phyloP scores from a whole-genome alignment of 1,140 invertebrate species.

The Drosophila ogumai region DNA sequence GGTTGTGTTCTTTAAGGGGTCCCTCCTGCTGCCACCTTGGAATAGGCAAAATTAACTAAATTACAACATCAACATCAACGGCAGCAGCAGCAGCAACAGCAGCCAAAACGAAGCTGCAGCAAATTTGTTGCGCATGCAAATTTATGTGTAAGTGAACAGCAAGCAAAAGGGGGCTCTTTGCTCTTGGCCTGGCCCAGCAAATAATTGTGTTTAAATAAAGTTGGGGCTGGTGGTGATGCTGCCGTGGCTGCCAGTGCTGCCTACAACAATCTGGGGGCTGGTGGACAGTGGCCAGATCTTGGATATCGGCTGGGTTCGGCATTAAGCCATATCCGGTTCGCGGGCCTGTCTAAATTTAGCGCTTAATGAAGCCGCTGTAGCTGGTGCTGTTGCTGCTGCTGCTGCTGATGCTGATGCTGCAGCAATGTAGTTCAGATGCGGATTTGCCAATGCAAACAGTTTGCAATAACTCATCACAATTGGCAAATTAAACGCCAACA shows the following conservation, averaged over 20 bases:
- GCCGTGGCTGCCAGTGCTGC: constrained; percentile 18
- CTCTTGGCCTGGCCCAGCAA: constrained; percentile 61
- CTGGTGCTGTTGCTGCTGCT: constrained; percentile 11
- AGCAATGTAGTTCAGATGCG: constrained; percentile 1
- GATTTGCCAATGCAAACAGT: constrained; percentile 72
- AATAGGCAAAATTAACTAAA: constrained; percentile 84
- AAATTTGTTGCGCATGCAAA: constrained; percentile 83
- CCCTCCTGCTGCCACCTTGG: constrained; percentile 72
- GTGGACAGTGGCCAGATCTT: constrained; percentile 55
- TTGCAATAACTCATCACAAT: constrained; percentile 79
- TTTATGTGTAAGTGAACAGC: constrained; percentile 82
- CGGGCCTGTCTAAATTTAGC: constrained; percentile 79
- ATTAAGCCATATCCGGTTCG: constrained; percentile 83
- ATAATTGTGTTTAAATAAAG: constrained; percentile 84
- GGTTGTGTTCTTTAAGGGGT: constrained; percentile 54
- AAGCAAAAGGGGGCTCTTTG: constrained; percentile 52
- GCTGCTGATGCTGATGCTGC: background rate
- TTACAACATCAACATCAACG: constrained; percentile 76
- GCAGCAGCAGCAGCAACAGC: constrained; percentile 25
- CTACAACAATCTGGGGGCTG: constrained; percentile 36
- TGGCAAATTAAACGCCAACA: constrained; percentile 84
- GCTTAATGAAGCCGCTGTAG: constrained; percentile 75
- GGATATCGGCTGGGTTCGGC: constrained; percentile 52
- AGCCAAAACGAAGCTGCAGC: constrained; percentile 57
- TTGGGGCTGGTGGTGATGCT: constrained; percentile 47